Evolutionary conservation across 2,797 vertebrate genomes (phyloP).

Genomic region (Sphenodon punctatus): DNA sequence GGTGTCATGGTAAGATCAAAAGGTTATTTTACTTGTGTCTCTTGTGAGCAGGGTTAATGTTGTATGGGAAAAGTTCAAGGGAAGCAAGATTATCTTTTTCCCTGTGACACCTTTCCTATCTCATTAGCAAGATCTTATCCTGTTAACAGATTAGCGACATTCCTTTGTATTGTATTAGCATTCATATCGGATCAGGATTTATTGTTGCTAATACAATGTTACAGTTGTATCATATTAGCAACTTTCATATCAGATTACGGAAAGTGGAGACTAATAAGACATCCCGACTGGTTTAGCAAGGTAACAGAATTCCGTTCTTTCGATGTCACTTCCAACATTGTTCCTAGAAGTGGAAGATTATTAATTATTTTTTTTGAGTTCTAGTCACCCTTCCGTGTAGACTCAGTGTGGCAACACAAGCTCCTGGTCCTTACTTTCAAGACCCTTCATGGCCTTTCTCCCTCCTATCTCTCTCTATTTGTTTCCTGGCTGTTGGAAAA

Average conservation of each 20-base stretch:
- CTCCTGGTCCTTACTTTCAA: too few species aligned
- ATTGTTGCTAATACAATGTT: conserved; percentile 74
- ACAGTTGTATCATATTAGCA: conserved; percentile 74
- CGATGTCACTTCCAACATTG: conserved; percentile 63
- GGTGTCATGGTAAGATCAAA: conserved; percentile 1
- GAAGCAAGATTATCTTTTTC: conserved; percentile 54
- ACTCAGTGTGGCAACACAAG: too few species aligned
- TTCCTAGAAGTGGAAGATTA: conserved; percentile 60
- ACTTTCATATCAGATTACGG: conserved; percentile 79
- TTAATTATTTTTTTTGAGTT: too few species aligned
- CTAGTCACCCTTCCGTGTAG: too few species aligned
- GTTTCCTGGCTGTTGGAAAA: too few species aligned
- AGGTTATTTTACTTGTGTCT: neutral
- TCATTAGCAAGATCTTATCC: conserved; percentile 70
- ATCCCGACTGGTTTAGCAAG: conserved; percentile 76
- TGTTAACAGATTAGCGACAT: conserved; percentile 73
- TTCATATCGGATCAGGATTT: conserved; percentile 74
- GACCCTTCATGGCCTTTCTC: too few species aligned
- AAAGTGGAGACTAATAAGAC: conserved; percentile 73
- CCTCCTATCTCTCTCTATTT: too few species aligned
- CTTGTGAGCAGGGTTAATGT: conserved; percentile 13
- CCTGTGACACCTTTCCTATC: conserved; percentile 57
- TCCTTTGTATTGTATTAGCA: conserved; percentile 73
- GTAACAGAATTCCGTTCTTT: conserved; percentile 72
- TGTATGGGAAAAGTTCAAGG: conserved; percentile 46